Evolutionary conservation across 2,888 invertebrate genomes (phyloP).

Genomic region (Melikaiella ostensackeni): DNA sequence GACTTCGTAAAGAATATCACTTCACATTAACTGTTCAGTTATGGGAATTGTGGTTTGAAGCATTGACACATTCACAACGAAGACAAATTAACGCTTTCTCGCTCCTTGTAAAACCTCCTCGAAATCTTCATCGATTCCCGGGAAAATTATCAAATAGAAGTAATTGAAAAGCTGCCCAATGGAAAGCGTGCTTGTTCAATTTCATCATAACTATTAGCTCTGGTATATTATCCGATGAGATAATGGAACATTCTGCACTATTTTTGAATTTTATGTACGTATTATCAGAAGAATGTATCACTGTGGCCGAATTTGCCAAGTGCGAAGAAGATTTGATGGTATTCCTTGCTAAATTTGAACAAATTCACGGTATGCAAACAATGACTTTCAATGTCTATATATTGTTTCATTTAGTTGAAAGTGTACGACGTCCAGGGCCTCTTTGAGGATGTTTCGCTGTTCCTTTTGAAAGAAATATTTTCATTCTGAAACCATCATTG

Average conservation of each 20-base stretch:
- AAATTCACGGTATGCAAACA: no score
- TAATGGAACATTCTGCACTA: constrained; percentile 33
- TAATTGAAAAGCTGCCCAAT: constrained; percentile 44
- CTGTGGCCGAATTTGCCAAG: no score
- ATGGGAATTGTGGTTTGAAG: background rate
- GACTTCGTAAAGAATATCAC: background rate
- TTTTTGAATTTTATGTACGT: constrained; percentile 10
- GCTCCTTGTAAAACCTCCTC: constrained; percentile 15
- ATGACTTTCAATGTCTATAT: no score
- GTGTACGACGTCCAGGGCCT: no score
- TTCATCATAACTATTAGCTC: constrained; percentile 24
- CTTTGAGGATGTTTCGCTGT: no score
- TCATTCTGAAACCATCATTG: no score
- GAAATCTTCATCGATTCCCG: constrained; percentile 12
- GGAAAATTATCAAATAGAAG: background rate
- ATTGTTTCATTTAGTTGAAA: no score
- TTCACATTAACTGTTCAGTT: constrained; percentile 13
- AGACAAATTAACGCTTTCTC: constrained; percentile 14
- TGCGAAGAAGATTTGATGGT: no score
- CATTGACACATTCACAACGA: background rate
- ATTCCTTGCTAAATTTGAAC: no score
- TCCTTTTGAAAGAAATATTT: no score
- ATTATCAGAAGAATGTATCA: no score
- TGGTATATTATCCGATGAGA: constrained; percentile 6
- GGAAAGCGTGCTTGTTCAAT: constrained; percentile 43